Conservation (phyloP, 2,113 vertebrate genomes). For the Coryphaenoides rupestris region DNA sequence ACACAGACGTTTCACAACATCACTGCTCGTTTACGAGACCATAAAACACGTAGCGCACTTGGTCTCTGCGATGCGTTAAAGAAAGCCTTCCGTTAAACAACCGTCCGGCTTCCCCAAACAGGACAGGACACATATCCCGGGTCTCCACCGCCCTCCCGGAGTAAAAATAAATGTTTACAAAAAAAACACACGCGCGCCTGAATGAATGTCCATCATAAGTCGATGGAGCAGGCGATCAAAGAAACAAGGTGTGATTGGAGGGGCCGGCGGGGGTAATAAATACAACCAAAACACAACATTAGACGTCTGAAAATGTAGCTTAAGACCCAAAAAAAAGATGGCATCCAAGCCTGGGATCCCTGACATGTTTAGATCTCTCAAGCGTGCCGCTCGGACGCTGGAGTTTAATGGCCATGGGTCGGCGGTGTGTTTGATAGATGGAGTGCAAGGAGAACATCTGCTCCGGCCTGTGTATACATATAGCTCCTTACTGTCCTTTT, state of each 20-base stretch:
- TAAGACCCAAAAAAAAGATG: constrained; percentile 20
- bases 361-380: constrained; percentile 61
- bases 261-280: no score
- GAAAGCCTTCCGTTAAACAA: constrained; percentile 72
- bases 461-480: constrained; percentile 62
- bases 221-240: constrained; percentile 13
- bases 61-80: constrained; percentile 74
- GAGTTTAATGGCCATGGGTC: constrained; percentile 68
- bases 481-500: constrained; percentile 46
- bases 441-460: constrained; percentile 68
- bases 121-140: constrained; percentile 54
- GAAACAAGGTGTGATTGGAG: constrained; percentile 43
- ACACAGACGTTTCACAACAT: constrained; percentile 76
- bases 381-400: constrained; percentile 53
- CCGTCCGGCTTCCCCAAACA: constrained; percentile 58
- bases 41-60: constrained; percentile 73
- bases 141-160: constrained; percentile 38
- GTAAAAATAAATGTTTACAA: constrained; percentile 48
- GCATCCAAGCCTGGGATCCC: constrained; percentile 28
- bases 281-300: no score
- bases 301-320: constrained; percentile 12
- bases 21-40: constrained; percentile 76
- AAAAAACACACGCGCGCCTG: background rate
- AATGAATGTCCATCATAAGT: background rate
- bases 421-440: constrained; percentile 68